phyloP scores from a whole-genome alignment of 35 echinoderm and acorn worm genomes.

The Apostichopus californicus region DNA sequence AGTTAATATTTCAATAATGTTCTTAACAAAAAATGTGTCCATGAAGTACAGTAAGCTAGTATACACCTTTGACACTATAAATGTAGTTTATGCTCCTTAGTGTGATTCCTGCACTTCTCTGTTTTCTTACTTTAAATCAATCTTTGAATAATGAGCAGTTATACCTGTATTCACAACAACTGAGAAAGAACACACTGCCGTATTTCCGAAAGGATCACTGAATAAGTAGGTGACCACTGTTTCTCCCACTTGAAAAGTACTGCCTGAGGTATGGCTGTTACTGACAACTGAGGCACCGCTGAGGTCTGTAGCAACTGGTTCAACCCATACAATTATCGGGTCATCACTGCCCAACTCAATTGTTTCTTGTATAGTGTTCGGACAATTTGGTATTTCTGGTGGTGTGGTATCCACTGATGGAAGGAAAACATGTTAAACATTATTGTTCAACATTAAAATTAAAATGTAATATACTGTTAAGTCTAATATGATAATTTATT shows the following conservation, averaged over 20 bases:
- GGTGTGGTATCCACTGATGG: conserved; percentile 45
- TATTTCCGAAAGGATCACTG: conserved; percentile 41
- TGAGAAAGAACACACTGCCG: conserved; percentile 46
- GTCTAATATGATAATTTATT: no score
- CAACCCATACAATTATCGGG: conserved; percentile 16
- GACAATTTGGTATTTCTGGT: conserved; percentile 39
- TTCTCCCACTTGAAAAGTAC: conserved; percentile 30
- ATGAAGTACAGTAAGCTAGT: no score
- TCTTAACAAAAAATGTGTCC: no score
- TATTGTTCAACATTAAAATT: no score
- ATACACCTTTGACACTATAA: no score
- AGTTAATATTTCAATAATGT: no score
- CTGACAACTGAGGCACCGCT: neutral
- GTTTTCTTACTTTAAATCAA: no score
- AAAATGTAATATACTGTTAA: no score
- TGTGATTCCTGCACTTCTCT: no score
- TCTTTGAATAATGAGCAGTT: no score
- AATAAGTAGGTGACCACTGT: conserved; percentile 69
- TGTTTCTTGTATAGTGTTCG: neutral
- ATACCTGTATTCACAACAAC: conserved; percentile 59
- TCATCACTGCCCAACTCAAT: conserved; percentile 33
- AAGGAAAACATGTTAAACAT: no score
- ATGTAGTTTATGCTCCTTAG: no score
- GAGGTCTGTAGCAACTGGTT: conserved; percentile 46
- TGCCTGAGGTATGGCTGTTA: conserved; percentile 12